Evolutionary conservation across 2,113 vertebrate species (phyloP), one percentile per base, ranked within the genome.

Genomic region (Phaethornis superciliosus): DNA sequence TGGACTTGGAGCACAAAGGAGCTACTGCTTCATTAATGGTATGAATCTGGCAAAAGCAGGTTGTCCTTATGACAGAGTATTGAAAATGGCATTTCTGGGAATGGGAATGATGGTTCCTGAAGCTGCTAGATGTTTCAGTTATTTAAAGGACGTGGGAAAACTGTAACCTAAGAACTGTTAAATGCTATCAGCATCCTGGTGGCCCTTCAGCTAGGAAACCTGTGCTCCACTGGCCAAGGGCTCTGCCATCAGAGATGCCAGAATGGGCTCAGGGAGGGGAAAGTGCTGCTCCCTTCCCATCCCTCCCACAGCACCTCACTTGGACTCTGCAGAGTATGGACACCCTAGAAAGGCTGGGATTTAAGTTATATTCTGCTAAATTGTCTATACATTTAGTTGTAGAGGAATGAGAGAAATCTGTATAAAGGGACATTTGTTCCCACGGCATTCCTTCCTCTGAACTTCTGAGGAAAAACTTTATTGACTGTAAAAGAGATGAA

Each of bases 101-200:
- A 81, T 59, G 77, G 83, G 88, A 83, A 76, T 0, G 0, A 24
- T 23, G 59, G 64, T 84, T 85, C 58, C 76, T 81, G 49, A 74
- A 70, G 58, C 30, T 67, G 37, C 40, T 60, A 55, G 68, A 44
- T 47, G 17, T 69, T 92, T 90, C 79, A 56, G 22, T 56, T 81
- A 51, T 49, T 91, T 74, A 63, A 96, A 82, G 40, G 17, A 91
- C 94, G 37, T 22, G 42, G 42, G n/a, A 85, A 76, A 91, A 51
- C 6, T 20, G 15, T 27, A 78, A 56, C 55, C 46, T 20, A 56
- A 35, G 74, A 75, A 76, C 7, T 1, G 1, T 37, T 64, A 56
- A 47, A 49, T 67, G 60, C 46, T 33, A 82, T 59, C 46, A 46
- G 35, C 1, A 1, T 58, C 26, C 55, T 49, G 69, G 49, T 42